Percentiles rank a stretch among this genome's conserved stretches.
These are phyloP conservation scores for Oligia latruncula DNA, from an alignment of 2,888 invertebrate species.

Conservation along the genomic window DNA sequence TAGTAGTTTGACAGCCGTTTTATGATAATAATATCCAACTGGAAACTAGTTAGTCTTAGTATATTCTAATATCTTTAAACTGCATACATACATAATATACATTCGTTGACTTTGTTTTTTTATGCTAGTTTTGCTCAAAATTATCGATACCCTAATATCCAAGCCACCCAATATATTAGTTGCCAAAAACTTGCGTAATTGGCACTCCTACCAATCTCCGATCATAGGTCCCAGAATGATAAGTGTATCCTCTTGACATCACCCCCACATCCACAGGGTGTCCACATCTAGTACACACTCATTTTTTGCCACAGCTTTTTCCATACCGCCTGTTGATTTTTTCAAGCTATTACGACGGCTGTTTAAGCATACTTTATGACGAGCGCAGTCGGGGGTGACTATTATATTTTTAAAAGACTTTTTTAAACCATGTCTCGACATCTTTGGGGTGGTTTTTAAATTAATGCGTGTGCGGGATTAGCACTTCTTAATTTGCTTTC, in stretches of 20 bases:
- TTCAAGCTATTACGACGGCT: conserved; percentile 68
- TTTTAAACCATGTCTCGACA: conserved; percentile 62
- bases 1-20: background rate
- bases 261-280: conserved; percentile 22
- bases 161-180: background rate
- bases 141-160: background rate
- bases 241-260: conserved; percentile 4
- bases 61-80: background rate
- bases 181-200: background rate
- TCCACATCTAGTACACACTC: conserved; percentile 32
- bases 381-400: conserved; percentile 71
- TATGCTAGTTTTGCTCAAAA: background rate
- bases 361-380: conserved; percentile 73
- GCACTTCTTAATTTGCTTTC: conserved; percentile 77
- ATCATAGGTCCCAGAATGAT: background rate
- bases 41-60: background rate
- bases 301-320: conserved; percentile 69
- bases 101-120: background rate
- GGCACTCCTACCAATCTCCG: background rate
- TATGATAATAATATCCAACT: background rate
- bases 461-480: conserved; percentile 78
- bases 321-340: conserved; percentile 63
- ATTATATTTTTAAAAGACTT: conserved; percentile 73
- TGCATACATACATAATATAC: background rate
- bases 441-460: conserved; percentile 69